Evolutionary conservation across 64 coral and sea anemone species (phyloP), one percentile per base, ranked within the genome.

Genomic region (Orbicella faveolata): DNA sequence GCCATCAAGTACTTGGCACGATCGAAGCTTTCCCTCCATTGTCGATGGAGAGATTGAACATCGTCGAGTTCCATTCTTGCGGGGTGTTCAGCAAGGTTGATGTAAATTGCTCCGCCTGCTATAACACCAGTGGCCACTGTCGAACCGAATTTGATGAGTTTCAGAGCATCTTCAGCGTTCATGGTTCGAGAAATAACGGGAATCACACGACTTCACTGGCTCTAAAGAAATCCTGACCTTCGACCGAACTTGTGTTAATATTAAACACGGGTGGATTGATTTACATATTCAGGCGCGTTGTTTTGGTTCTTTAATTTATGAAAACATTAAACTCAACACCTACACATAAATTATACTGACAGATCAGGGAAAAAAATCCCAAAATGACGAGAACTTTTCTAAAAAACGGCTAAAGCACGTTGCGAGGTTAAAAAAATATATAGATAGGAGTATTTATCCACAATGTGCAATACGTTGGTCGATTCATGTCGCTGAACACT

Each of bases 41-140:
- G 83, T 2, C 57, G 75, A 48, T 92, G 90, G 1, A 79, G 13
- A 2, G 83, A 87, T 63, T 92, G 83, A 20, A 65, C 77, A 52
- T 92, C 90, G 14, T 87, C 64, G 16, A 92, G 77, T 34, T 77
- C 63, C 90, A 92, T 92, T 33, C 90, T 63, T 2, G 90, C 90
- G 6, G 90, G 90, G 53, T 92, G 90, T 64, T 92, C 90, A 11
- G 74, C 86, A 21, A 92, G 63, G 15, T 76, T 79, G 39, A 92
- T 92, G 63, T 92, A 92, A 5, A 92, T 51, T 6, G 90, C 90
- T 18, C 74, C 75, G 1, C 90, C 90, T 69, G 83, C 90, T 34
- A 92, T 54, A 26, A 92, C 23, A 33, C 90, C 90, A 54, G 90
- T 79, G 33, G 77, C 84, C 0, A 86, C 75, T 12, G 90, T 79